A percentile compares a stretch with the other conserved stretches of the same genome.
phyloP scores from a whole-genome alignment of 2,113 vertebrate species.

The Periophthalmodon schlosseri region DNA sequence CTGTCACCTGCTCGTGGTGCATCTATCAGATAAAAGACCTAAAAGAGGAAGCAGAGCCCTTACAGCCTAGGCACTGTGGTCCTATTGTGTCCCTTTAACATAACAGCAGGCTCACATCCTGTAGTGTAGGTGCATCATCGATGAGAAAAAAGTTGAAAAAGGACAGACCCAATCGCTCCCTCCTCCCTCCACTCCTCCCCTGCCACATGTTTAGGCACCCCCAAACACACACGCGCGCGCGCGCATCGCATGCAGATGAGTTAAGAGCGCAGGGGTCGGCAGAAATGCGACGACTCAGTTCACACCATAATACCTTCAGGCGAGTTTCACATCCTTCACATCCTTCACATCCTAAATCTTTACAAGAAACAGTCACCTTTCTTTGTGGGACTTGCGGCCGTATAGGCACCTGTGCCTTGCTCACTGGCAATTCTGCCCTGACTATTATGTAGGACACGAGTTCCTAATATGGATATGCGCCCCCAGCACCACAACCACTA shows the following conservation, averaged over 20 bases:
- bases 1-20: conserved; percentile 35
- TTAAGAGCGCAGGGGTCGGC: conserved; percentile 33
- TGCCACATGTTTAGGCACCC: conserved; percentile 44
- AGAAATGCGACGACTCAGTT: conserved; percentile 31
- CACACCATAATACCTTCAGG: conserved; percentile 29
- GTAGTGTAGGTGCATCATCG: conserved; percentile 42
- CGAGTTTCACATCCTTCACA: conserved; percentile 62
- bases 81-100: conserved; percentile 33
- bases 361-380: background rate
- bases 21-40: background rate
- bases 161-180: background rate
- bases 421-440: conserved; percentile 52
- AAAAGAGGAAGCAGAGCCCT: background rate
- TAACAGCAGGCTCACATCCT: conserved; percentile 49
- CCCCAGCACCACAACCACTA: background rate
- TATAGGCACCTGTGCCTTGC: conserved; percentile 62
- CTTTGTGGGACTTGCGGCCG: background rate
- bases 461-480: conserved; percentile 72
- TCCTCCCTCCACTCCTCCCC: conserved; percentile 7
- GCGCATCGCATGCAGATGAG: conserved; percentile 46
- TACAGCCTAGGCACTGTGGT: background rate
- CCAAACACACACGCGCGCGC: background rate
- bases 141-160: conserved; percentile 29
- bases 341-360: conserved; percentile 54
- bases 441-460: conserved; percentile 70